These are phyloP conservation scores for Zaprionus gabonicus DNA, from an alignment of 1,140 invertebrate genomes.

Conservation along the genomic window DNA sequence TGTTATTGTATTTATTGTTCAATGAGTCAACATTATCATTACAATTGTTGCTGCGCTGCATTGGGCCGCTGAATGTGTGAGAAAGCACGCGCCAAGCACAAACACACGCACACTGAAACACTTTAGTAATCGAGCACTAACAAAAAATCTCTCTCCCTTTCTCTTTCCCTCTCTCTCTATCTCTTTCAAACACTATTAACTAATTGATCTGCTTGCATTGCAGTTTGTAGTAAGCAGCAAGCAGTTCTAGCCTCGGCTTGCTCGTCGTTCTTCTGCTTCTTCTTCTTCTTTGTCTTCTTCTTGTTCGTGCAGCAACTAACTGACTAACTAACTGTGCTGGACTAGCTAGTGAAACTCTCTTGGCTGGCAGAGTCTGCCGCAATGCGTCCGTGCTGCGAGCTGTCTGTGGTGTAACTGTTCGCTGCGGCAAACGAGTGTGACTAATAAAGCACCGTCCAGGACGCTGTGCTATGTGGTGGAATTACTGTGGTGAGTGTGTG, in stretches of 20 bases:
- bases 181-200: neutral
- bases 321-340: slow-evolving; percentile 1
- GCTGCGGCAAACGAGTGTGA: slow-evolving; percentile 18
- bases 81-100: slow-evolving; percentile 31
- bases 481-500: slow-evolving; percentile 18
- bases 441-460: slow-evolving; percentile 45
- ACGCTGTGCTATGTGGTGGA: slow-evolving; percentile 33
- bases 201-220: neutral
- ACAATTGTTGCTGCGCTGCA: slow-evolving; percentile 45
- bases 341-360: neutral
- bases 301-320: neutral
- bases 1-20: neutral
- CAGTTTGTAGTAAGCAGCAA: neutral
- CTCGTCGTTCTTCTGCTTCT: too few species aligned
- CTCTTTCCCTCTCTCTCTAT: neutral
- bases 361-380: slow-evolving; percentile 20
- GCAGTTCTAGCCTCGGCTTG: neutral
- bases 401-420: slow-evolving; percentile 69
- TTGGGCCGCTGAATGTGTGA: neutral
- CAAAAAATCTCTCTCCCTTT: slow-evolving; percentile 1
- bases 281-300: neutral
- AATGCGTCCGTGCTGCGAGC: slow-evolving; percentile 54
- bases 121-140: neutral
- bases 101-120: slow-evolving; percentile 7
- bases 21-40: slow-evolving; percentile 38